Conservation (phyloP, 1,140 invertebrate genomes). For the Danaus plexippus region DNA sequence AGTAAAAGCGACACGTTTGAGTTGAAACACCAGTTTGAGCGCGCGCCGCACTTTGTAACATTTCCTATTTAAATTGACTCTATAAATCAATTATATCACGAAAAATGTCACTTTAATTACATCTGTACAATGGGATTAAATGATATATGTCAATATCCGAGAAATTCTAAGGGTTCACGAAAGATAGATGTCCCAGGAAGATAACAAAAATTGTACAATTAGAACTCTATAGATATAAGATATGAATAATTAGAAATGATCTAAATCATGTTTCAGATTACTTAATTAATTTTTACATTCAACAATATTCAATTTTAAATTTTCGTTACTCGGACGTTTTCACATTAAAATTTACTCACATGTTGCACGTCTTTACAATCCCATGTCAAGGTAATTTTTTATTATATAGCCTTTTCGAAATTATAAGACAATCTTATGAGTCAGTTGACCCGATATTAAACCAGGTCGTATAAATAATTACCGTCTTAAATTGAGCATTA, state of each 20-base stretch:
- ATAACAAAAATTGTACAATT: no score
- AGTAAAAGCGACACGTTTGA: constrained; percentile 39
- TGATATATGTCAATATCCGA: no score
- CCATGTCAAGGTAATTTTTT: constrained; percentile 31
- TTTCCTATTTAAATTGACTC: constrained; percentile 16
- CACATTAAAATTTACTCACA: no score
- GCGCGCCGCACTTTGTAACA: constrained; percentile 14
- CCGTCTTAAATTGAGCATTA: constrained; percentile 2
- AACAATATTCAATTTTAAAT: no score
- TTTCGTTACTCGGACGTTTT: no score
- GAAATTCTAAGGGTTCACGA: no score
- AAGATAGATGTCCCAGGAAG: no score
- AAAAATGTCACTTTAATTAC: constrained; percentile 1
- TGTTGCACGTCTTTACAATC: constrained; percentile 18
- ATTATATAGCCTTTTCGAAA: not conserved
- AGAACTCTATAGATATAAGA: no score
- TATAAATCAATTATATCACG: constrained; percentile 10
- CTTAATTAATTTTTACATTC: no score
- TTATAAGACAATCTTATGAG: constrained; percentile 7
- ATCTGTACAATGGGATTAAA: no score
- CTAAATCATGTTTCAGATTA: no score
- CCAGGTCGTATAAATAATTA: constrained; percentile 6
- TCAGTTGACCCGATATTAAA: constrained; percentile 7
- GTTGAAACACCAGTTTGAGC: constrained; percentile 37
- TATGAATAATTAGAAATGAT: no score